phyloP scores from a whole-genome alignment of 2,797 vertebrate genomes.

The Oceanodroma leucorhoa region DNA sequence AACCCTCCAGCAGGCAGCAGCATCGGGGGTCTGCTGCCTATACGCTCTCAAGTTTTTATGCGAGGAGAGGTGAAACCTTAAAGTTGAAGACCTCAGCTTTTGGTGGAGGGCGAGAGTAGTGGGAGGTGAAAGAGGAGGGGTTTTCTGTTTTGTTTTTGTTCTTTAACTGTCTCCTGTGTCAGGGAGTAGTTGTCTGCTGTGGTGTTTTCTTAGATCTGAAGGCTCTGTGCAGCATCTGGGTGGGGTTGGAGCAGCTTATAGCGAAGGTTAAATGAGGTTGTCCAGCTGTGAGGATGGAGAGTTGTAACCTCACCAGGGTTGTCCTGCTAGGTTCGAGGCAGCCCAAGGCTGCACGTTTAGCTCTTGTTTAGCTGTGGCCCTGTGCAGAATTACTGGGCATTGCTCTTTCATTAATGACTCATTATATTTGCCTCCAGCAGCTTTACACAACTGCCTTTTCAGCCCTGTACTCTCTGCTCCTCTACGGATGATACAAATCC shows the following conservation, averaged over 20 bases:
- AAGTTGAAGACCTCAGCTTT: not conserved
- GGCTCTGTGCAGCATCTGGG: not conserved
- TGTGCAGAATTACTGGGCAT: not conserved
- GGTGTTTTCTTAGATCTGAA: not conserved
- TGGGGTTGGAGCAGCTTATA: not conserved
- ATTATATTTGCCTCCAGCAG: not conserved
- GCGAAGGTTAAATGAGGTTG: not conserved
- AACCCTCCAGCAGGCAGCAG: not conserved
- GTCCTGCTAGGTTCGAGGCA: not conserved
- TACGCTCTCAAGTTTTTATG: rapidly evolving
- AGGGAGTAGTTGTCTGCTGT: not conserved
- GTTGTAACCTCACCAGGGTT: not conserved
- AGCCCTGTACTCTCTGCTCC: not conserved
- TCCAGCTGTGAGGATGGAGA: not conserved
- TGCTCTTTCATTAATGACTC: not conserved
- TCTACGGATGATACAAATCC: not conserved
- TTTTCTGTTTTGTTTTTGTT: not conserved
- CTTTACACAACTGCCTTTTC: not conserved
- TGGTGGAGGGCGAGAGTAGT: not conserved
- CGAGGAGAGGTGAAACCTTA: not conserved
- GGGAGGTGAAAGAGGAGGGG: not conserved
- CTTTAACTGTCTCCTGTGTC: not conserved
- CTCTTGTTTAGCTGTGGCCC: not conserved
- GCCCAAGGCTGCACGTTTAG: not conserved
- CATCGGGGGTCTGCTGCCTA: not conserved